These are phyloP conservation scores for Pterostichus madidus DNA, from an alignment of 2,888 invertebrate genomes.

Conservation along the genomic window DNA sequence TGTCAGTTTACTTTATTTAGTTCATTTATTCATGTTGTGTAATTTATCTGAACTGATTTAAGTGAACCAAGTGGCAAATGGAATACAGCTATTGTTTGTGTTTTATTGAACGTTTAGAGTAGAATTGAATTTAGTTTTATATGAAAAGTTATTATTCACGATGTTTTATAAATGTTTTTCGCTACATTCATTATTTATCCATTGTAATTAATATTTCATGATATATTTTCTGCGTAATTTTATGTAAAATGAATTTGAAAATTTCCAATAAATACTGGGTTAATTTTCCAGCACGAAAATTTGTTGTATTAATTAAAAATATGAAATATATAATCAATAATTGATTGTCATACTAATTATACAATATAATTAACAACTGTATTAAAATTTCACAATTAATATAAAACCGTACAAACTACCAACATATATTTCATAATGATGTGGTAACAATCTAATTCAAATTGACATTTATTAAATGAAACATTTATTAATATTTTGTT, in stretches of 20 bases:
- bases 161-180: not conserved
- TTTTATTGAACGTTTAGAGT: no score
- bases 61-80: no score
- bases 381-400: constrained; percentile 6
- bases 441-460: constrained; percentile 7
- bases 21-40: no score
- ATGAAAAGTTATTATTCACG: no score
- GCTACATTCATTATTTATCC: not conserved
- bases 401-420: not conserved
- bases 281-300: constrained; percentile 13
- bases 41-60: no score
- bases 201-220: not conserved
- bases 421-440: constrained; percentile 18
- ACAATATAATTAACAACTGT: constrained; percentile 17
- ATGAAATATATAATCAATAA: constrained; percentile 28
- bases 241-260: not conserved
- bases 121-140: no score
- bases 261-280: constrained; percentile 4
- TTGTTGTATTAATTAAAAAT: constrained; percentile 30
- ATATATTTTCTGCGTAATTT: not conserved
- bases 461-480: constrained; percentile 22
- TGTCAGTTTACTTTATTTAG: no score
- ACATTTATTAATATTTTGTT: not conserved
- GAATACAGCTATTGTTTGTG: no score
- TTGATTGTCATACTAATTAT: constrained; percentile 35